Conservation (phyloP, 1,140 invertebrate genomes). For the Bombus waltoni region DNA sequence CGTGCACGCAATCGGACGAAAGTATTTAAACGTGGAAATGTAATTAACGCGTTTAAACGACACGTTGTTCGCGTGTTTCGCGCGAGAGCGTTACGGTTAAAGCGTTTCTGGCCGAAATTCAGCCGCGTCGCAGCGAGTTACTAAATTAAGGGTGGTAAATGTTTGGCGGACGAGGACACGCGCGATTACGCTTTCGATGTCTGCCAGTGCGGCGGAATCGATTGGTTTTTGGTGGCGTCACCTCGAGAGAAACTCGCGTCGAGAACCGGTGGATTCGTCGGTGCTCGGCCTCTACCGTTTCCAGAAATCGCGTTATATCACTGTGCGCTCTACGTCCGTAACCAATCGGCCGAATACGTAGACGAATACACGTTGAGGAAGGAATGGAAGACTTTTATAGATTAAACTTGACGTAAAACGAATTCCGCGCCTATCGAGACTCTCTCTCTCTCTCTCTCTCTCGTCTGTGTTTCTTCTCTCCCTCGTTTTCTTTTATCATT, state of each 20-base stretch:
- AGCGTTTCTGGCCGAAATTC: not conserved
- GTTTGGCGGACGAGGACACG: not conserved
- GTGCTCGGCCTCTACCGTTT: not conserved
- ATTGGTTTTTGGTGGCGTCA: no score
- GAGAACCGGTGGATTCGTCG: constrained; percentile 33
- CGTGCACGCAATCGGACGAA: not conserved
- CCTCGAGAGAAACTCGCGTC: constrained; percentile 14
- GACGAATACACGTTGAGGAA: constrained; percentile 67
- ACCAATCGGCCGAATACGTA: constrained; percentile 60
- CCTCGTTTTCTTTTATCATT: not conserved
- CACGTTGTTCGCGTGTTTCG: not conserved
- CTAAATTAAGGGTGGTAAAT: constrained; percentile 12
- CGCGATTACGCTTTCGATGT: not conserved
- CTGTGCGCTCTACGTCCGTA: constrained; percentile 9
- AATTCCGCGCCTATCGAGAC: constrained; percentile 35
- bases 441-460: not conserved
- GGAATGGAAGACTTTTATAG: constrained; percentile 76
- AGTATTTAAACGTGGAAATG: constrained; percentile 33
- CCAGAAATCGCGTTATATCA: constrained; percentile 9
- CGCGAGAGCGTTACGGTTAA: not conserved
- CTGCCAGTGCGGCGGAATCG: not conserved
- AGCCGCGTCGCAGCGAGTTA: not conserved
- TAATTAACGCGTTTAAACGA: constrained; percentile 26
- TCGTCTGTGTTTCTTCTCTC: not conserved
- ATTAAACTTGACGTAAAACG: constrained; percentile 66